A percentile compares a stretch with the other conserved stretches of the same genome.
These are phyloP conservation scores for Monarcha castaneiventris DNA, from an alignment of 2,113 vertebrate genomes.

Conservation along the genomic window DNA sequence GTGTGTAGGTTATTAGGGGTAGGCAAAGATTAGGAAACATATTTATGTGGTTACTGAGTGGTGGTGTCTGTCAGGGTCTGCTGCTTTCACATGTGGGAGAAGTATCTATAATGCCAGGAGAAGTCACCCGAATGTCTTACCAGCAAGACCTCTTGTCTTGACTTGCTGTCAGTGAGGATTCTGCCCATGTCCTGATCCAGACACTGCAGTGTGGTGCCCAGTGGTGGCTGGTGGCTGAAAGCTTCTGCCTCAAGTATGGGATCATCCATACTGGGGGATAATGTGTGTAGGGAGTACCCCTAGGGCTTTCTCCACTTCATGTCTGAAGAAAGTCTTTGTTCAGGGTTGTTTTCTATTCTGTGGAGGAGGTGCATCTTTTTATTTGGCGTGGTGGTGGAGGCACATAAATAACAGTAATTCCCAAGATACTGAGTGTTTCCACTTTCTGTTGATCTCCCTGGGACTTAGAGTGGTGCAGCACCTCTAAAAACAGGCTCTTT, in stretches of 20 bases:
- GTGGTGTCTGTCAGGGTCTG: neutral
- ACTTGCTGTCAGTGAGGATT: neutral
- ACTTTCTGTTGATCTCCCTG: neutral
- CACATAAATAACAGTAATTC: neutral
- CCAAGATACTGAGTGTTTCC: neutral
- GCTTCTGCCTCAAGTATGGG: neutral
- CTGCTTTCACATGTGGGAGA: neutral
- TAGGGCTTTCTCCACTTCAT: neutral
- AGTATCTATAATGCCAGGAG: neutral
- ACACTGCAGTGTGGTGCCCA: neutral
- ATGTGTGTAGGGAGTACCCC: neutral
- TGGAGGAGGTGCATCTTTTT: neutral
- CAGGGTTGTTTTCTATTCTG: neutral
- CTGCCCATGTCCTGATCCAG: neutral
- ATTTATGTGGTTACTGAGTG: fast-evolving
- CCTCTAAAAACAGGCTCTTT: neutral
- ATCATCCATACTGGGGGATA: neutral
- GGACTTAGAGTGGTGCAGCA: neutral
- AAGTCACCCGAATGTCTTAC: neutral
- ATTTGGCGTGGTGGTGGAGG: fast-evolving
- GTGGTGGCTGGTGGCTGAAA: neutral
- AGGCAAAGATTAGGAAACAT: neutral
- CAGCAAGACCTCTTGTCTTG: neutral
- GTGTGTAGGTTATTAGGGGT: neutral
- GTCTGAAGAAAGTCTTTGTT: neutral